Evolutionary conservation across 2,113 vertebrate genomes (phyloP), one percentile per base, ranked within the genome.

Genomic region (Albula goreensis): DNA sequence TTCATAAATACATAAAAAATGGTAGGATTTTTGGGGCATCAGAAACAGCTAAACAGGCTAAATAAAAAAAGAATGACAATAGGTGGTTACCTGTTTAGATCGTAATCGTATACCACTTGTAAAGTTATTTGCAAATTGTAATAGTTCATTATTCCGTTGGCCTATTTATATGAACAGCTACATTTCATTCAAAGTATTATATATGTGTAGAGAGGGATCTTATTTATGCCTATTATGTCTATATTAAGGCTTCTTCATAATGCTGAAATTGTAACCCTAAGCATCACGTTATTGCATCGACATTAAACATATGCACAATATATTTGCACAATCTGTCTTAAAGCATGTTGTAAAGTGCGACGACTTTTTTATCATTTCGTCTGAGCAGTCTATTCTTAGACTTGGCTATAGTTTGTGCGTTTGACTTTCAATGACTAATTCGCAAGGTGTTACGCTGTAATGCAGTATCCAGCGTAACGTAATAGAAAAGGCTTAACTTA

Each of bases 391-490:
- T 53, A 41, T 70, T 50, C 51, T 52, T 57, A 31, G 63, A 74
- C 13, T 5, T 31, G 1, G 31, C n/a, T n/a, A 2, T 9, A 74
- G 70, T 9, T n/a, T 74, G 70, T 74, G 63, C 19, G 63, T 70
- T 8, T 70, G 63, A 9, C 57, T 82, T 13, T 49, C 31, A 17
- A 57, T 70, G 19, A 83, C 82, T 83, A 48, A 83, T 83, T 83
- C 22, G 49, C 31, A 83, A 22, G 31, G n/a, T 49, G 25, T 52
- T n/a, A 70, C 17, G 63, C 4, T 70, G 63, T n/a, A 60, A 60
- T 60, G 60, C 5, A 66, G 60, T 66, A 22, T 66, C n/a, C 10
- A 74, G 63, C 0, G 22, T 31, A 31, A 19, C 63, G 19, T 12
- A 63, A 6, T 2, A 22, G 25, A 66, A 66, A 82, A 48, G 4